phyloP scores from a whole-genome alignment of 1,140 invertebrate genomes.

The Nephila pilipes region DNA sequence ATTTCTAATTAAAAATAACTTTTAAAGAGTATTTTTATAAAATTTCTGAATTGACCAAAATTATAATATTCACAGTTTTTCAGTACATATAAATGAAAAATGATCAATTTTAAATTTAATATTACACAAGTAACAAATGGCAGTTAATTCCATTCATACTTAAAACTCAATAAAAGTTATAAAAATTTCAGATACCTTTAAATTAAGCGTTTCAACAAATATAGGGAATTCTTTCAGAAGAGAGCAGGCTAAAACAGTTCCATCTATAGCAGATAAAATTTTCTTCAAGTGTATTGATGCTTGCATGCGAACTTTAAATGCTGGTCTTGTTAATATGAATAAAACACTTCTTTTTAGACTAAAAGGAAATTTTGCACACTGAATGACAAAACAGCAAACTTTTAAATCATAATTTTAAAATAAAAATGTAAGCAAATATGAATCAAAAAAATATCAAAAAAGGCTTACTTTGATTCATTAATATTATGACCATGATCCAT shows the following conservation, averaged over 20 bases:
- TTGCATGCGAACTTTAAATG: constrained; percentile 79
- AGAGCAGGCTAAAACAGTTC: constrained; percentile 82
- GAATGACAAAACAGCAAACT: background rate
- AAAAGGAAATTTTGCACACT: background rate
- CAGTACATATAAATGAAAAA: too few species aligned
- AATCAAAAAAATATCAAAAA: background rate
- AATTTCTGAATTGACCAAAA: too few species aligned
- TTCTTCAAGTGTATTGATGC: constrained; percentile 80
- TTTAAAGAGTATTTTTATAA: too few species aligned
- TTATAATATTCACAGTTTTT: too few species aligned
- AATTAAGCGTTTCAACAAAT: constrained; percentile 84
- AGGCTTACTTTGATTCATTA: constrained; percentile 81
- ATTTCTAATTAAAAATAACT: too few species aligned
- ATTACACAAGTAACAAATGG: too few species aligned
- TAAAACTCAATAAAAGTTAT: background rate
- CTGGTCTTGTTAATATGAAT: constrained; percentile 84
- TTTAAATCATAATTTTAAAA: background rate
- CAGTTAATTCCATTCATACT: too few species aligned
- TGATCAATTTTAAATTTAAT: too few species aligned
- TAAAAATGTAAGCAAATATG: background rate
- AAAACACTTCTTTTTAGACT: constrained; percentile 86
- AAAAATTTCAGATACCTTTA: constrained; percentile 79
- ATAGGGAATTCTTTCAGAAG: constrained; percentile 85
- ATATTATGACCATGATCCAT: constrained; percentile 85
- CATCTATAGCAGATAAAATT: constrained; percentile 81